Evolutionary conservation across 1,140 invertebrate species (phyloP).

Genomic region (Drosophila nannoptera): DNA sequence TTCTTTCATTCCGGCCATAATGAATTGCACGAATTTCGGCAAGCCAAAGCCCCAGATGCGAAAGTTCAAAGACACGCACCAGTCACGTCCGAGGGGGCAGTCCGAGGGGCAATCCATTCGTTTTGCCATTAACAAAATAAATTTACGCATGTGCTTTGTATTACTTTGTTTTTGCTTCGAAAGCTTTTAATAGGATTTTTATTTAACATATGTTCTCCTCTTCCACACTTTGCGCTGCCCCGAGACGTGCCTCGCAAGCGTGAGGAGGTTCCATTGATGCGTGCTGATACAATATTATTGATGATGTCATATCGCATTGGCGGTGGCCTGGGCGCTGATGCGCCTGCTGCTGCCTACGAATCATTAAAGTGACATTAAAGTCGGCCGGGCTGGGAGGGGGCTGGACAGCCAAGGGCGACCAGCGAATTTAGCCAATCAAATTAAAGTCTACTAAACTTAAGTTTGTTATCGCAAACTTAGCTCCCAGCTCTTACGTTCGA

Average conservation of each 20-base stretch:
- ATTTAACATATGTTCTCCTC: constrained; percentile 67
- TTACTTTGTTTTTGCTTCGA: constrained; percentile 30
- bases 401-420: constrained; percentile 7
- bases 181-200: constrained; percentile 75
- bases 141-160: constrained; percentile 33
- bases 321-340: constrained; percentile 4
- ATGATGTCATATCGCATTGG: constrained; percentile 56
- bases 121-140: constrained; percentile 68
- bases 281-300: constrained; percentile 41
- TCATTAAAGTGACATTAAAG: constrained; percentile 59
- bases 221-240: constrained; percentile 5
- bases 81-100: background rate
- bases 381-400: background rate
- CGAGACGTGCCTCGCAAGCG: constrained; percentile 37
- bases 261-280: constrained; percentile 51
- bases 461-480: background rate
- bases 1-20: constrained; percentile 40
- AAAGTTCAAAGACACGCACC: constrained; percentile 72
- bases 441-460: constrained; percentile 4
- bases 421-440: constrained; percentile 12
- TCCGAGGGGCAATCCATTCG: constrained; percentile 39
- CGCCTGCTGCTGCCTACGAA: constrained; percentile 1
- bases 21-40: constrained; percentile 68
- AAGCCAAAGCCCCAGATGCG: constrained; percentile 40
- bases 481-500: constrained; percentile 9